A percentile compares a stretch with the other conserved stretches of the same genome.
phyloP scores from a whole-genome alignment of 2,113 vertebrate species.

The Trochalopteron elliotii region DNA sequence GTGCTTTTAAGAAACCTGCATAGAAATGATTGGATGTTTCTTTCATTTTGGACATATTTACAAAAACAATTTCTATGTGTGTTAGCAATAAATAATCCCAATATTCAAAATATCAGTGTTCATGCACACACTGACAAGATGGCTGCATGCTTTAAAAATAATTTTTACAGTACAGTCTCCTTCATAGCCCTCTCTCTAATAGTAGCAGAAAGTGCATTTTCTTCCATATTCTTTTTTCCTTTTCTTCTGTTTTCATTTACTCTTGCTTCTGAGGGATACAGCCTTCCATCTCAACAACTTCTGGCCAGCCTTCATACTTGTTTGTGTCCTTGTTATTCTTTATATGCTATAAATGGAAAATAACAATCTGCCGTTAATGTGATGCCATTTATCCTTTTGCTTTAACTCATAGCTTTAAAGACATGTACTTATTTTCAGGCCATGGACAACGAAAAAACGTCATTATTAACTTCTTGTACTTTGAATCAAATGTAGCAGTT shows the following conservation, averaged over 20 bases:
- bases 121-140: conserved; percentile 75
- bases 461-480: not conserved
- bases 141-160: conserved; percentile 72
- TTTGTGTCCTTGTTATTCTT: conserved; percentile 95
- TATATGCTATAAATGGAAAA: conserved; percentile 83
- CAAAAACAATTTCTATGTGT: conserved; percentile 66
- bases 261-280: conserved; percentile 90
- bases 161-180: conserved; percentile 60
- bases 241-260: conserved; percentile 47
- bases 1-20: conserved; percentile 63
- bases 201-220: conserved; percentile 58
- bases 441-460: not conserved
- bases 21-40: conserved; percentile 58
- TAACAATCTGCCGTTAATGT: not conserved
- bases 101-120: conserved; percentile 66
- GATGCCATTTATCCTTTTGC: not conserved
- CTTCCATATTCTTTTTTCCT: not conserved
- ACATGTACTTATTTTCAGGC: not conserved
- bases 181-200: conserved; percentile 38
- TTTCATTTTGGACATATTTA: conserved; percentile 67
- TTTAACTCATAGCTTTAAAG: not conserved
- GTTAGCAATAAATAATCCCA: conserved; percentile 82
- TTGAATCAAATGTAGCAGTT: not conserved
- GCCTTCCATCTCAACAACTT: conserved; percentile 97
- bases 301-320: conserved; percentile 98